phyloP scores from a whole-genome alignment of 1,140 invertebrate genomes.

The Panagrolaimus sp. region DNA sequence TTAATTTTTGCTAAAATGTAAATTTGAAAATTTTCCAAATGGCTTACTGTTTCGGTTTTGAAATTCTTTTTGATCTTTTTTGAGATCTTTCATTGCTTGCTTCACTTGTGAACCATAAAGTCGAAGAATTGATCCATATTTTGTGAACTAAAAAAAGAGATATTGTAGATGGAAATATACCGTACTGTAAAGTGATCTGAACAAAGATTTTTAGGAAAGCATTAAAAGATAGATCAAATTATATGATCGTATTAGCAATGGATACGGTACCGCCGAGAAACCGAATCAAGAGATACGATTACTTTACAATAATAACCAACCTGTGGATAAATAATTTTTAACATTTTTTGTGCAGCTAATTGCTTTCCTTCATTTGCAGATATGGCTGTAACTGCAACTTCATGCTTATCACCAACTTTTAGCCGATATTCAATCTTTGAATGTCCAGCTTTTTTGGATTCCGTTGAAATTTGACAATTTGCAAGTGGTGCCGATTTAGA shows the following conservation, averaged over 20 bases:
- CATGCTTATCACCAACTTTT: conserved; percentile 19
- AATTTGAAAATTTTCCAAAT: no score
- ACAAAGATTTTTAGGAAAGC: no score
- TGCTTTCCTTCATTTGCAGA: conserved; percentile 95
- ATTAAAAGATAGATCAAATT: no score
- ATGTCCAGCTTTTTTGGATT: conserved; percentile 19
- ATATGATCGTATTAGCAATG: no score
- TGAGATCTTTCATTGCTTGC: neutral
- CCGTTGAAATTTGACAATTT: conserved; percentile 3
- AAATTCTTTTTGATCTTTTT: neutral
- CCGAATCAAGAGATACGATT: neutral
- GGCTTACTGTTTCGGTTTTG: neutral
- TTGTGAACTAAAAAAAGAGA: neutral
- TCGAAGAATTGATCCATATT: neutral
- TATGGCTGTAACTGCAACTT: conserved; percentile 68
- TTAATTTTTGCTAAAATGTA: no score
- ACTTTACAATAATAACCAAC: conserved; percentile 6
- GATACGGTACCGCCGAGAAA: no score
- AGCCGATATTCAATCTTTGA: conserved; percentile 13
- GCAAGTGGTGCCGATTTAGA: neutral
- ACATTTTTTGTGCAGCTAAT: conserved; percentile 81
- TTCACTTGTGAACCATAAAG: neutral
- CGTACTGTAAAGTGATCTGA: no score
- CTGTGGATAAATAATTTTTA: conserved; percentile 64
- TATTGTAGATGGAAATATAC: no score